A percentile compares a stretch with the other conserved stretches of the same genome.
Conservation (phyloP, 2,888 invertebrate genomes). For the Pteria penguin region DNA sequence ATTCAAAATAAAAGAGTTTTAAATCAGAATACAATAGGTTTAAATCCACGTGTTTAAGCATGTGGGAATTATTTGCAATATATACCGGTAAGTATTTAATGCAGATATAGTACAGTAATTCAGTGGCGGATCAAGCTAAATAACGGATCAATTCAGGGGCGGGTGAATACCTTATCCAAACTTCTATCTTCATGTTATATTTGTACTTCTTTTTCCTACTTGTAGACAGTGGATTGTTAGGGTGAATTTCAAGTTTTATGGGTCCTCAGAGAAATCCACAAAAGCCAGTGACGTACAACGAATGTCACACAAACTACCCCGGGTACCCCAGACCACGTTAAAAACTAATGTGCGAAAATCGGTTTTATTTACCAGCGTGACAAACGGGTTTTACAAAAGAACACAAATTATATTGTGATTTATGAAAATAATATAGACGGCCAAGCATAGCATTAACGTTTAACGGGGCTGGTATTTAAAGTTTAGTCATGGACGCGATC, state of each 20-base stretch:
- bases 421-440: constrained; percentile 20
- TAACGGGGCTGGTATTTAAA: too few species aligned
- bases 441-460: background rate
- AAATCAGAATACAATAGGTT: background rate
- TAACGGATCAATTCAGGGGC: too few species aligned
- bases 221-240: too few species aligned
- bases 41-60: background rate
- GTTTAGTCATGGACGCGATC: too few species aligned
- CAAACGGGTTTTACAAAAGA: constrained; percentile 1
- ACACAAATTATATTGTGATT: constrained; percentile 9
- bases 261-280: too few species aligned
- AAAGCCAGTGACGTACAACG: too few species aligned
- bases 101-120: background rate
- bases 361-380: background rate
- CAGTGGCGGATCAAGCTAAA: too few species aligned
- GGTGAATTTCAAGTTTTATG: too few species aligned
- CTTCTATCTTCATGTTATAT: too few species aligned
- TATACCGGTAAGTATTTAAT: background rate
- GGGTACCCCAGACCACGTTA: background rate
- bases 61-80: background rate
- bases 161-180: too few species aligned
- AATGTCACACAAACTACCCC: too few species aligned
- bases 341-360: background rate
- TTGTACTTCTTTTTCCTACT: too few species aligned
- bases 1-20: background rate